Evolutionary conservation across 2,113 vertebrate species (phyloP).

Genomic region (Strix uralensis): DNA sequence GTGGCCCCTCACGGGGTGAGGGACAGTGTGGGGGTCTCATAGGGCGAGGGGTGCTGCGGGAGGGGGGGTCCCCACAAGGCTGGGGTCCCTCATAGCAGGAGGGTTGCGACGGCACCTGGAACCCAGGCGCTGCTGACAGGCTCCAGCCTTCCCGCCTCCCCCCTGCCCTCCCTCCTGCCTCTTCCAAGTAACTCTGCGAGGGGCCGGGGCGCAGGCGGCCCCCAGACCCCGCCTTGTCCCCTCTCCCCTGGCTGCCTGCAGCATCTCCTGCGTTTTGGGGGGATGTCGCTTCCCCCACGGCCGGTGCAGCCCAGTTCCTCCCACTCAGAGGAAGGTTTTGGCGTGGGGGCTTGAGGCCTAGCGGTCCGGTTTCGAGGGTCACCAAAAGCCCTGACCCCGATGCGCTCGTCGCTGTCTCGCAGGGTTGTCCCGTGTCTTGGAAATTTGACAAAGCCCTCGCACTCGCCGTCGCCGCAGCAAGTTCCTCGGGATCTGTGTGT

Average conservation of each 20-base stretch:
- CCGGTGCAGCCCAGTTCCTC: background rate
- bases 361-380: background rate
- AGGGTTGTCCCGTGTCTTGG: background rate
- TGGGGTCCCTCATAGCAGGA: background rate
- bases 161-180: background rate
- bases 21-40: background rate
- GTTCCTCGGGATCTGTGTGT: fast-evolving
- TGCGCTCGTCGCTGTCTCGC: fast-evolving
- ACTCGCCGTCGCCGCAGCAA: background rate
- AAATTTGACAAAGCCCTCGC: background rate
- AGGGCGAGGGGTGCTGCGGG: background rate
- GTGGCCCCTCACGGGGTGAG: background rate
- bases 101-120: background rate
- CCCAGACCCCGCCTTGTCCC: background rate
- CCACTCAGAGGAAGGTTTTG: fast-evolving
- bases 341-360: background rate
- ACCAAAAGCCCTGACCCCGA: fast-evolving
- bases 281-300: fast-evolving
- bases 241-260: background rate
- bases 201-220: background rate
- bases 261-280: fast-evolving
- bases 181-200: background rate
- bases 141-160: background rate
- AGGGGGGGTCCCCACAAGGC: too few relatives aligned
- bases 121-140: background rate